Evolutionary conservation across 2,113 vertebrate genomes (phyloP).

Genomic region (Elanus axillaris): DNA sequence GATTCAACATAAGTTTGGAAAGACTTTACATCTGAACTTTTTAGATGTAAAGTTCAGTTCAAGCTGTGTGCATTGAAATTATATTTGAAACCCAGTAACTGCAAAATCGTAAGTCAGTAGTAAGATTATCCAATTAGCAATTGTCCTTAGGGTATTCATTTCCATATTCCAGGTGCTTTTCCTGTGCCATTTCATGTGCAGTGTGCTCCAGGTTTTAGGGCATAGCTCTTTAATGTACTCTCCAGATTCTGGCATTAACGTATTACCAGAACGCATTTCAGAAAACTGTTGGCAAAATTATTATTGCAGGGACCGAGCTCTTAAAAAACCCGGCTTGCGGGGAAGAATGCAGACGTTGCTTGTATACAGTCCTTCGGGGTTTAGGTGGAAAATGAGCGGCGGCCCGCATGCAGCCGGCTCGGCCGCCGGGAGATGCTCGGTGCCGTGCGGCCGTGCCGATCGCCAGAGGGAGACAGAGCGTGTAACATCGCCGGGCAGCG

Average conservation of each 20-base stretch:
- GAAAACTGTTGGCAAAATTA: background rate
- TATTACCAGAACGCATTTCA: background rate
- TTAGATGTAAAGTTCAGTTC: background rate
- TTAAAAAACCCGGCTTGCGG: background rate
- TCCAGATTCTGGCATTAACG: background rate
- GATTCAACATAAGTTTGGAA: background rate
- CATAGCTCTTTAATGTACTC: background rate
- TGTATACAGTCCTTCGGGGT: background rate
- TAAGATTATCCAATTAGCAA: background rate
- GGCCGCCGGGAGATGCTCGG: accelerated
- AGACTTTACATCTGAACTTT: background rate
- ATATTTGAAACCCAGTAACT: background rate
- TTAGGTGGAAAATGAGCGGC: background rate
- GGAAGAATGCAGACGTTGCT: background rate
- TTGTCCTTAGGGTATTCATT: background rate
- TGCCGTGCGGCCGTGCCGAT: background rate
- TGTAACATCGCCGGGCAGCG: background rate
- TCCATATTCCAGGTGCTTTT: background rate
- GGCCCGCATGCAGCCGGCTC: accelerated
- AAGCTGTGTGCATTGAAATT: background rate
- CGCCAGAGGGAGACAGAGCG: slow-evolving; percentile 75
- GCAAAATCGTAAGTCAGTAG: background rate
- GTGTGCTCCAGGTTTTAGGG: accelerated
- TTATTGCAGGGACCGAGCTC: background rate
- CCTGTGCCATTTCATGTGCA: background rate